phyloP scores from a whole-genome alignment of 2,888 invertebrate species.

The Odontomyia ornata region DNA sequence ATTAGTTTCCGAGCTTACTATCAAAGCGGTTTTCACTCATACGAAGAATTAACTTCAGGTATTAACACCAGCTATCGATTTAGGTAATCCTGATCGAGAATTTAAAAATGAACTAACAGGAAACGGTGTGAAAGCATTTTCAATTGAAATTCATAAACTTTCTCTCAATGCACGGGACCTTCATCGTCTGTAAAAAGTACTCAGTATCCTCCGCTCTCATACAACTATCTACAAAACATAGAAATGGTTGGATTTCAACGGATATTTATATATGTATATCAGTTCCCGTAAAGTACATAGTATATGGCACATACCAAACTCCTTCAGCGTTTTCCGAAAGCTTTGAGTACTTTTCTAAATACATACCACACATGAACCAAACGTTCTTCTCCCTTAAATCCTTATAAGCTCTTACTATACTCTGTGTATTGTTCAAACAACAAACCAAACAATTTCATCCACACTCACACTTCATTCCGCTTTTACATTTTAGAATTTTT shows the following conservation, averaged over 20 bases:
- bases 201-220: background rate
- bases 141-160: constrained; percentile 35
- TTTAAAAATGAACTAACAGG: background rate
- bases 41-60: background rate
- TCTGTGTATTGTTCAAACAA: constrained; percentile 11
- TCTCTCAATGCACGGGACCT: constrained; percentile 11
- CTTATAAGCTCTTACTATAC: background rate
- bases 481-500: constrained; percentile 18
- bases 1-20: background rate
- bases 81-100: background rate
- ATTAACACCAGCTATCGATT: constrained; percentile 5
- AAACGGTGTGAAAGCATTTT: background rate
- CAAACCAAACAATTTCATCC: constrained; percentile 9
- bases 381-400: constrained; percentile 18
- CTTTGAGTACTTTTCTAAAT: background rate
- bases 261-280: background rate
- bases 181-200: background rate
- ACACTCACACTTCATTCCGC: too few species aligned
- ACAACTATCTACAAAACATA: background rate
- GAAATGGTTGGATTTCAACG: background rate
- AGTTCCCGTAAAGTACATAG: background rate
- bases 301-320: background rate
- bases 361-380: background rate
- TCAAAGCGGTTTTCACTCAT: background rate
- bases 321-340: background rate